Percentiles rank a stretch among this genome's conserved stretches.
Conservation (phyloP, 1,140 invertebrate species). For the Venturia canescens region DNA sequence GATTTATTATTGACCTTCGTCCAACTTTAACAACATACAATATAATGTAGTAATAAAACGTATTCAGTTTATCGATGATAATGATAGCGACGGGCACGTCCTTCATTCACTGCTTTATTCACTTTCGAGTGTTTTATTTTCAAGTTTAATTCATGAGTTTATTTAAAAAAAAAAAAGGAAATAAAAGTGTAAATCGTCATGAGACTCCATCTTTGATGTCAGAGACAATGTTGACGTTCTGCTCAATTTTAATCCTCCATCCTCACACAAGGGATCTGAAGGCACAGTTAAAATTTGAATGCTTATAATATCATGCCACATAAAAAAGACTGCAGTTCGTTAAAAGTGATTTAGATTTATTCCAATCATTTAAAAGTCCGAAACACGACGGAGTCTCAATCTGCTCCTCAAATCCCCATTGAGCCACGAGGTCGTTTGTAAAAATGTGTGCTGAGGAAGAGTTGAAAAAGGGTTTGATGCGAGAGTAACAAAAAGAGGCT, state of each 20-base stretch:
- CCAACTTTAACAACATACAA: slow-evolving; percentile 78
- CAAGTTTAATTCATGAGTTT: slow-evolving; percentile 24
- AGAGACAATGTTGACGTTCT: not conserved
- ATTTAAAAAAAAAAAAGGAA: not conserved
- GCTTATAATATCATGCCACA: no score
- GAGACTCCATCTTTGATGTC: not conserved
- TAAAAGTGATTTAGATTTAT: no score
- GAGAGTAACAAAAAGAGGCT: not conserved
- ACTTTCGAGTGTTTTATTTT: slow-evolving; percentile 44
- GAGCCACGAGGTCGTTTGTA: no score
- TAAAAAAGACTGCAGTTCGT: no score
- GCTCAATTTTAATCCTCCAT: no score
- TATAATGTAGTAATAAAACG: slow-evolving; percentile 76
- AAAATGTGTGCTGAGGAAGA: no score
- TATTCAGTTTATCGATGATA: slow-evolving; percentile 70
- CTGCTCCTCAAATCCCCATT: no score
- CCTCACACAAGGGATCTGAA: no score
- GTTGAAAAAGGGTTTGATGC: no score
- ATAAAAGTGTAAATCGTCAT: not conserved
- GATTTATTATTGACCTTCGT: slow-evolving; percentile 77
- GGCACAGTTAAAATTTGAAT: no score
- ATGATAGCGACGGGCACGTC: slow-evolving; percentile 70
- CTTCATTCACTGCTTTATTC: slow-evolving; percentile 53
- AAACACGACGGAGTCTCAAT: no score
- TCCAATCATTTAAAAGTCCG: no score